phyloP scores from a whole-genome alignment of 2,797 vertebrate genomes.

The Chromis chromis region DNA sequence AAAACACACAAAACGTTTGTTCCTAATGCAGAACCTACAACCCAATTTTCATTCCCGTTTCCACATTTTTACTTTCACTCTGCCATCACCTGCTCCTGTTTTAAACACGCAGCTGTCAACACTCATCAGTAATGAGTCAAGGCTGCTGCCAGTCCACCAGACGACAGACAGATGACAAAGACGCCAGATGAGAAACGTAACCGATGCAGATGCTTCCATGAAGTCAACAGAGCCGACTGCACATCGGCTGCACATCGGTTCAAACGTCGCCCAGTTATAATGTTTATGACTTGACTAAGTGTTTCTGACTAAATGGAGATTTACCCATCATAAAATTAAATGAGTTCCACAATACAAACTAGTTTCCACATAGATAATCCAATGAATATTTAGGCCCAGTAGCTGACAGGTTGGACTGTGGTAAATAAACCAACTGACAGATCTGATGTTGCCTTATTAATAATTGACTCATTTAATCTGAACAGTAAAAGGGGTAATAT shows the following conservation, averaged over 20 bases:
- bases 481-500: no score
- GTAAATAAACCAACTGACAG: neutral
- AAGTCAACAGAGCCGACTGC: neutral
- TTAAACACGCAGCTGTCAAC: constrained; percentile 4
- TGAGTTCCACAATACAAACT: constrained; percentile 3
- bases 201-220: neutral
- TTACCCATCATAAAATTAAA: neutral
- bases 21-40: constrained; percentile 1
- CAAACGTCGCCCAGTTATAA: no score
- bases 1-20: neutral
- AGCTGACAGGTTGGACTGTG: neutral
- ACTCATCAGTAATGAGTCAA: constrained; percentile 11
- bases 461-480: neutral
- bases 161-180: neutral
- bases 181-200: neutral
- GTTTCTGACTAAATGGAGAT: neutral
- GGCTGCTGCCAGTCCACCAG: constrained; percentile 1
- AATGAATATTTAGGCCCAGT: constrained; percentile 8
- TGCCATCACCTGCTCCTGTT: neutral
- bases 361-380: constrained; percentile 1
- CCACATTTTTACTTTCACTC: neutral
- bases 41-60: constrained; percentile 6
- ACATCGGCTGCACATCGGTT: neutral
- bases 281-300: no score
- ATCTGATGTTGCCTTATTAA: neutral